phyloP scores from a whole-genome alignment of 1,140 invertebrate species.

The Eubasilissa regina region DNA sequence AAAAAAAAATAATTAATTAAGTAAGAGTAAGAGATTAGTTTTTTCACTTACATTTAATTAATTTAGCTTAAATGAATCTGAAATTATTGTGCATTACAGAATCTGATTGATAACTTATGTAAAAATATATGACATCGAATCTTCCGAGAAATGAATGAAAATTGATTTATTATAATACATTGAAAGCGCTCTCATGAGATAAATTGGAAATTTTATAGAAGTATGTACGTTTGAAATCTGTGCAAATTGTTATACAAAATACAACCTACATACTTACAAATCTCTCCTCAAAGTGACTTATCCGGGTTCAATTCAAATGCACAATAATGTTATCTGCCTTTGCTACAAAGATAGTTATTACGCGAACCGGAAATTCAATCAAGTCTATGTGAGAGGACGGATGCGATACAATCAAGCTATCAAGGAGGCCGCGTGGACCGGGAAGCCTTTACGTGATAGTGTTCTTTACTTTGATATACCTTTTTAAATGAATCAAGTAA shows the following conservation, averaged over 20 bases:
- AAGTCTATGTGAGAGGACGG: constrained; percentile 47
- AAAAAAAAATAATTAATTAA: too few species aligned
- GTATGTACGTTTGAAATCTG: constrained; percentile 17
- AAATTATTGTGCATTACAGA: too few species aligned
- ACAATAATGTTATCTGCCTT: constrained; percentile 55
- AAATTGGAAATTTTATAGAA: constrained; percentile 5
- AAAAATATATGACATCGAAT: too few species aligned
- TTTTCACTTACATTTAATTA: too few species aligned
- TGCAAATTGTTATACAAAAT: neutral
- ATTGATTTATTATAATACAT: neutral
- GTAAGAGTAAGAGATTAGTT: too few species aligned
- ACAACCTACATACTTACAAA: neutral
- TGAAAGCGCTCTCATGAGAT: neutral
- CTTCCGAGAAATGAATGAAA: too few species aligned
- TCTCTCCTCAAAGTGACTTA: constrained; percentile 51
- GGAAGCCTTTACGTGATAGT: neutral
- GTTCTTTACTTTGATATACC: too few species aligned
- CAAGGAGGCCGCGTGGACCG: neutral
- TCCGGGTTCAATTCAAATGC: constrained; percentile 49
- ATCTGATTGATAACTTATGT: too few species aligned
- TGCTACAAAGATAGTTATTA: constrained; percentile 58
- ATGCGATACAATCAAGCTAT: constrained; percentile 43
- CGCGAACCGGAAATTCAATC: constrained; percentile 59
- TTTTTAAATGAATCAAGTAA: too few species aligned
- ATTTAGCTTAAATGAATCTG: too few species aligned